Base-by-base conservation (phyloP, 2,113 vertebrate species). In the Gadus macrocephalus region DNA sequence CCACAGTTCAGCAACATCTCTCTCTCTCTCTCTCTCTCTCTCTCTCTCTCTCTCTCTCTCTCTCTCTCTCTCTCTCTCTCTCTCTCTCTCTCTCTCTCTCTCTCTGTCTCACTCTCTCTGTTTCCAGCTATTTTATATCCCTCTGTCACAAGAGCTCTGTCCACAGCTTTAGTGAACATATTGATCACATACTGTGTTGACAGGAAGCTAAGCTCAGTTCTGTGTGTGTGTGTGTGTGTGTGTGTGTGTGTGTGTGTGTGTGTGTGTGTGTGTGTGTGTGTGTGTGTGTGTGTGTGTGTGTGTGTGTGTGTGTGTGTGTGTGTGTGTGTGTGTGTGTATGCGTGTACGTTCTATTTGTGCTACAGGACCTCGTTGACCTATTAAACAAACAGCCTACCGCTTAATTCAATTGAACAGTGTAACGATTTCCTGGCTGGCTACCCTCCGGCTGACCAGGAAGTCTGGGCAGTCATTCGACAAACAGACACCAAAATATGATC, bases 161-260 rank as follows among this genome's bases (percentile, higher is more conserved):
- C 67, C 53, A 28, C 17, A 63, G 64, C 71, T 77, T 66, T 69
- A 53, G 22, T 35, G 73, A 72, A 67, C 76, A 72, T 71, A 83
- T 88, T 66, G 72, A 88, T 86, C 71, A 70, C 27, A 75, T 1
- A 8, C 77, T 67, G 55, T 66, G 67, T 82, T 78, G 70, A 76
- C 65, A 80, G 71, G 62, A 69, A 78, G 75, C 67, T 82, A 78
- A 81, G 78, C 81, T 79, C 74, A 66, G 3, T 2, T 35, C 16
- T 58, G 15, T 28, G 55, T 19, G 58, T 66, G 28, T 69, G 58
- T 68, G 28, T 71, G 17, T 49, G 12, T n/a, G 15, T 17, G 67
- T 68, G 55, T 5, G 22, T 16, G 55, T 49, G 64, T 49, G 64
- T 53, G 17, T 28, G 66, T 31, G 53, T 25, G 22, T 27, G 28